Evolutionary conservation across 2,888 invertebrate genomes (phyloP).

Genomic region (Corbicula japonica): DNA sequence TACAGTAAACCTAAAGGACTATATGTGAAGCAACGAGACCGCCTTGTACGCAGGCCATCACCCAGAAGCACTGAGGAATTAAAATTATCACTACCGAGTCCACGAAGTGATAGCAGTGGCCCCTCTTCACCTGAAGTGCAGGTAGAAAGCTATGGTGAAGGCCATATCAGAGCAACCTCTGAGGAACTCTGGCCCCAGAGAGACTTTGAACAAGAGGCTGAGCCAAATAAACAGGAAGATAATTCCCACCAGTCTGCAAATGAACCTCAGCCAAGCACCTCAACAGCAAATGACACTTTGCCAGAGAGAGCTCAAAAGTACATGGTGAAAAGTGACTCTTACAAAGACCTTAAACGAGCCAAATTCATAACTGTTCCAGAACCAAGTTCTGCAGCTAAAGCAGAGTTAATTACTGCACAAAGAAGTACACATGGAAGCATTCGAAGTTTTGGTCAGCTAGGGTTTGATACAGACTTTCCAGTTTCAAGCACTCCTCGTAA

Average conservation of each 20-base stretch:
- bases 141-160: constrained; percentile 60
- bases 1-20: constrained; percentile 54
- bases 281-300: constrained; percentile 13
- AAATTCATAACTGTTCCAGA: constrained; percentile 72
- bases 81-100: constrained; percentile 4
- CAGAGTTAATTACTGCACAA: neutral
- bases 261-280: constrained; percentile 18
- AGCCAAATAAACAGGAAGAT: neutral
- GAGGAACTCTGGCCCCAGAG: constrained; percentile 50
- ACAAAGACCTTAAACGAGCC: constrained; percentile 56
- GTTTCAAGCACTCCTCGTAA: constrained; percentile 1
- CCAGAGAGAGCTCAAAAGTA: constrained; percentile 56
- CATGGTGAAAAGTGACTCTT: constrained; percentile 51
- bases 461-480: constrained; percentile 8
- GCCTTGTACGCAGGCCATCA: constrained; percentile 30
- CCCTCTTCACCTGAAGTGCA: constrained; percentile 36
- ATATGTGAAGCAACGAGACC: constrained; percentile 58
- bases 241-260: neutral
- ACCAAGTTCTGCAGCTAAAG: constrained; percentile 22
- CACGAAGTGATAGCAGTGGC: neutral
- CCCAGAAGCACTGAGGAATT: constrained; percentile 15
- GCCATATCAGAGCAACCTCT: constrained; percentile 43
- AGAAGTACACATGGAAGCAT: constrained; percentile 13
- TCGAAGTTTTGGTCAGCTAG: constrained; percentile 10
- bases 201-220: constrained; percentile 47